Percentiles rank a stretch among this genome's conserved stretches.
These are phyloP conservation scores for Diadophis punctatus DNA, from an alignment of 2,113 vertebrate genomes.

Conservation along the genomic window DNA sequence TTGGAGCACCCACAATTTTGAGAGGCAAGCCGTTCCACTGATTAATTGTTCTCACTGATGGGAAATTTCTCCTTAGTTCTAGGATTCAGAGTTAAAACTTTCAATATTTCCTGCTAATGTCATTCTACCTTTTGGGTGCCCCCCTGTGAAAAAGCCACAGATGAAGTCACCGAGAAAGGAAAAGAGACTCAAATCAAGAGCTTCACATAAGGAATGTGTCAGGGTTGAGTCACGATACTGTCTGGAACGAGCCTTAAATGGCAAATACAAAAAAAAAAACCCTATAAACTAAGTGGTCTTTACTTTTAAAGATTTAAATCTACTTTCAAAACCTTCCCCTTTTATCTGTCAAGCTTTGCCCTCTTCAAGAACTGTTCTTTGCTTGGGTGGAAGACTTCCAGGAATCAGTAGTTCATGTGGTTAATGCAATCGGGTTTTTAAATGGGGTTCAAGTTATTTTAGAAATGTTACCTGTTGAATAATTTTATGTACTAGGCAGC, in stretches of 20 bases:
- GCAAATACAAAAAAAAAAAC: neutral
- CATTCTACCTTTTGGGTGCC: neutral
- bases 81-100: neutral
- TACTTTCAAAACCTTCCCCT: neutral
- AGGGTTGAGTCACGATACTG: neutral
- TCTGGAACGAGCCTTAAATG: neutral
- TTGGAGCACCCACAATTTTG: neutral
- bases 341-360: neutral
- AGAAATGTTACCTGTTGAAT: neutral
- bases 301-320: neutral
- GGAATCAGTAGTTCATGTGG: neutral
- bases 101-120: neutral
- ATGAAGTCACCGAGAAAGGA: neutral
- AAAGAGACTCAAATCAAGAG: neutral
- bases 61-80: neutral
- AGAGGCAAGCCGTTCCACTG: neutral
- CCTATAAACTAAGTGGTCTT: neutral
- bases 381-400: neutral
- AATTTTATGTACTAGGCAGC: neutral
- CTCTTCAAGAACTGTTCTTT: neutral
- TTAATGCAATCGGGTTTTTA: neutral
- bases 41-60: neutral
- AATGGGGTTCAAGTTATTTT: neutral
- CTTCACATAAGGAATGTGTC: neutral
- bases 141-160: neutral